Evolutionary conservation across 2,113 vertebrate genomes (phyloP), one percentile per base, ranked within the genome.

Genomic region (Phrynosoma platyrhinos): DNA sequence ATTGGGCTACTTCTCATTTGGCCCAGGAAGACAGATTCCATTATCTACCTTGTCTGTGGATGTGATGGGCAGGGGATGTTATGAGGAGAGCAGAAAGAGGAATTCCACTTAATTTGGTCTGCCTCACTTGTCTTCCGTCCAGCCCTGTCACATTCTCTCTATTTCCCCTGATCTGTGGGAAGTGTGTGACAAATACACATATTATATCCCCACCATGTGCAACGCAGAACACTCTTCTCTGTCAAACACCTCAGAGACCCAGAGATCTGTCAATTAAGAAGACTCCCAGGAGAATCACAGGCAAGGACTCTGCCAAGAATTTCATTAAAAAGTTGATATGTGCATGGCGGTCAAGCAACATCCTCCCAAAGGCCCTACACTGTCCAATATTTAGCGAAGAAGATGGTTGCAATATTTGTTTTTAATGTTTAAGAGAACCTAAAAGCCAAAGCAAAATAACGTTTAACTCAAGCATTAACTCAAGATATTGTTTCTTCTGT

Each of bases 401-500:
- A 89, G 86, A 74, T 91, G 77, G 72, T 77, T 84, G 58, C 64
- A n/a, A 30, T 91, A 47, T 47, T 32, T 62, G 18, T 86, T 86
- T 78, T 68, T 62, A 90, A 79, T 82, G 32, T 10, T n/a, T 30
- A 42, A 68, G 52, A 32, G 16, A n/a, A 25, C 40, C 13, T 20
- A n/a, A 83, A 23, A 9, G 18, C 52, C 25, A 27, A 16, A 71
- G 14, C 3, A 20, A 7, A 47, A 47, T 30, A 23, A 30, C 25
- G 58, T 62, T 18, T 62, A 62, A 62, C 58, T 62, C 58, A 52
- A 78, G 30, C 30, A 79, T 52, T 32, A 16, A 71, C 68, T 16
- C 21, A 53, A 27, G 27, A 55, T 3, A 2, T 1, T 1, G 52
- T 25, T n/a, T 13, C 21, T 55, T 72, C 13, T 0, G 25, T 23